phyloP scores from a whole-genome alignment of 2,888 invertebrate genomes.

The Ichneumoninae sp. region DNA sequence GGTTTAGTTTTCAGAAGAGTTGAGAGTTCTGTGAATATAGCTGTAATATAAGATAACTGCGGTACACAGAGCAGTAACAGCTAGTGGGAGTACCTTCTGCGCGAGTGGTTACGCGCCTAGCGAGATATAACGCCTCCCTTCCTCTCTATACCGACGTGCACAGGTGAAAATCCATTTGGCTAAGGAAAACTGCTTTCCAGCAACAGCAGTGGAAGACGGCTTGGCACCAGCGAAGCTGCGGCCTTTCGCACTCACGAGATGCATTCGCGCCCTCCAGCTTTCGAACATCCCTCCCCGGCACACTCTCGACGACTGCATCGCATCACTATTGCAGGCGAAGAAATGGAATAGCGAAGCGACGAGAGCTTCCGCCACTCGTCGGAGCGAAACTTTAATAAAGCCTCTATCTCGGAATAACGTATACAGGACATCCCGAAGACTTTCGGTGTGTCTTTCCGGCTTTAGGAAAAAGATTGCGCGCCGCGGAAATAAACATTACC shows the following conservation, averaged over 20 bases:
- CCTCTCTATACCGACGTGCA: constrained; percentile 21
- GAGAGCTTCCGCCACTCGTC: constrained; percentile 49
- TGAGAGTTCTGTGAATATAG: constrained; percentile 23
- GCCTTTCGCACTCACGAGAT: constrained; percentile 57
- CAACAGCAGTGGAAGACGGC: constrained; percentile 45
- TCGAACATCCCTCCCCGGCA: constrained; percentile 18
- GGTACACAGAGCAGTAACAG: background rate
- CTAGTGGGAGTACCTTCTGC: constrained; percentile 3
- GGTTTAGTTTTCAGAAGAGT: background rate
- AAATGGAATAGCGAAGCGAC: constrained; percentile 77
- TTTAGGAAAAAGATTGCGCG: constrained; percentile 23
- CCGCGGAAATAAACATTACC: constrained; percentile 41
- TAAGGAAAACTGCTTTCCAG: constrained; percentile 68
- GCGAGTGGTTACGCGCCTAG: constrained; percentile 37
- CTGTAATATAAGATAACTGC: constrained; percentile 43
- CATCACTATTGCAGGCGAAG: constrained; percentile 78
- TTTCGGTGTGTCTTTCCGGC: constrained; percentile 39
- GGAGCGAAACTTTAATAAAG: constrained; percentile 71
- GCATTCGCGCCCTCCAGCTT: constrained; percentile 39
- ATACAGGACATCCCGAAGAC: constrained; percentile 25
- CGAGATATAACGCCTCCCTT: constrained; percentile 48
- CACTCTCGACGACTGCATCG: constrained; percentile 70
- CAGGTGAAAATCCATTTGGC: constrained; percentile 69
- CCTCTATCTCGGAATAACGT: constrained; percentile 58
- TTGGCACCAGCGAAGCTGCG: constrained; percentile 57